Evolutionary conservation across 2,888 invertebrate genomes (phyloP), one percentile per base, ranked within the genome.

Genomic region (Ochropleura plecta): DNA sequence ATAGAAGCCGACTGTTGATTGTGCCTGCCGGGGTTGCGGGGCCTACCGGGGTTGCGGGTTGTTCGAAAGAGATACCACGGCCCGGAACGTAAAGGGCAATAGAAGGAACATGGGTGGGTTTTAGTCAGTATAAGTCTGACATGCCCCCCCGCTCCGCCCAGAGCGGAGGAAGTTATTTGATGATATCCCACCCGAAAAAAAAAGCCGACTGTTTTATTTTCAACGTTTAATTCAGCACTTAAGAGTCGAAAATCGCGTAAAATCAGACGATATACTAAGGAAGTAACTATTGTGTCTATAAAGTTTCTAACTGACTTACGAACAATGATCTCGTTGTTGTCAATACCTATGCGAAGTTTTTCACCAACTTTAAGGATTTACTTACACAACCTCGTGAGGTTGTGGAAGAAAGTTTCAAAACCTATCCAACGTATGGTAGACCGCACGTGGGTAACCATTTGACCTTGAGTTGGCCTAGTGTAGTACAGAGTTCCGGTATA

Each of bases 341-440:
- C 20, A 40, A 60, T 40, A 40, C 5, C n/a, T 8, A 60, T 30
- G 55, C 42, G 44, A 30, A 60, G 30, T 42, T 48, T 57, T 53
- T n/a, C 49, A 42, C 69, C 42, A 74, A 80, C 46, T 75, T 46
- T 7, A 18, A 46, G 44, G 68, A 55, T 62, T 80, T 76, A 55
- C 12, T 12, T 57, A 30, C 53, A n/a, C 40, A 68, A 73, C 53
- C 53, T 18, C 30, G 48, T 67, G 63, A 73, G 57, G 46, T 18
- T 14, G 64, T 79, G n/a, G 53, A 48, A 18, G 18, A 79, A 64
- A 68, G 53, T 74, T 79, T 64, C 10, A 49, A 73, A 59, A 46
- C 46, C 20, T 57, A 48, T 18, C 44, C n/a, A 20, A 30, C 16
- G 5, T 30, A 30, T 30, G 30, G 30, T 30, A 30, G 30, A 30